These are phyloP conservation scores for Tipula lateralis DNA, from an alignment of 2,888 invertebrate genomes.

Conservation along the genomic window DNA sequence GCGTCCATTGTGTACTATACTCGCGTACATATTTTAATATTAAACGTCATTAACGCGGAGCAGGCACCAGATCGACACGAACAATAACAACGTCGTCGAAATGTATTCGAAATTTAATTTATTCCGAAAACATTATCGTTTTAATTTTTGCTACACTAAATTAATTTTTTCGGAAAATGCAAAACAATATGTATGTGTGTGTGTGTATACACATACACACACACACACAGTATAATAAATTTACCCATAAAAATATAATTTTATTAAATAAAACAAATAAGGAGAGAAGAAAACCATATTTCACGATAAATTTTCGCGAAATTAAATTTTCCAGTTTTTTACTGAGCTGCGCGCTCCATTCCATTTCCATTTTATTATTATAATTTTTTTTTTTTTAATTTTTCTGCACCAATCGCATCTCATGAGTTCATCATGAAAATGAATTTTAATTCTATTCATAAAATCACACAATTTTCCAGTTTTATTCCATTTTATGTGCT, in stretches of 20 bases:
- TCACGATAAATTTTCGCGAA: slow-evolving; percentile 11
- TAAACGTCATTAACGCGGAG: not conserved
- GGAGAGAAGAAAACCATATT: not conserved
- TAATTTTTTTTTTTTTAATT: not conserved
- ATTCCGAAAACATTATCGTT: not conserved
- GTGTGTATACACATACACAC: not conserved
- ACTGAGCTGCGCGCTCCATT: not conserved
- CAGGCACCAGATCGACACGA: slow-evolving; percentile 14
- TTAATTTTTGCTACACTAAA: slow-evolving; percentile 11
- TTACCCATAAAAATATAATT: not conserved
- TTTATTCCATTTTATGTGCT: not conserved
- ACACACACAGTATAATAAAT: not conserved
- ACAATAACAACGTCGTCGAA: not conserved
- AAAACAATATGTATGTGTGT: not conserved
- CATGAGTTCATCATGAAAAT: not conserved
- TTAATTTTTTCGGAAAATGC: not conserved
- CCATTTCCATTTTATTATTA: too few species aligned
- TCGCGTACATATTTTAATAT: not conserved
- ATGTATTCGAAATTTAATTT: not conserved
- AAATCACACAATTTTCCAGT: not conserved
- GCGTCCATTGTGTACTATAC: not conserved
- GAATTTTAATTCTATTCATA: slow-evolving; percentile 24
- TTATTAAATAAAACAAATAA: not conserved
- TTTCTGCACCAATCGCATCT: not conserved
- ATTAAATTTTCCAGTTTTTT: not conserved